These are phyloP conservation scores for Pollachius pollachius DNA, from an alignment of 2,113 vertebrate species.

Conservation along the genomic window DNA sequence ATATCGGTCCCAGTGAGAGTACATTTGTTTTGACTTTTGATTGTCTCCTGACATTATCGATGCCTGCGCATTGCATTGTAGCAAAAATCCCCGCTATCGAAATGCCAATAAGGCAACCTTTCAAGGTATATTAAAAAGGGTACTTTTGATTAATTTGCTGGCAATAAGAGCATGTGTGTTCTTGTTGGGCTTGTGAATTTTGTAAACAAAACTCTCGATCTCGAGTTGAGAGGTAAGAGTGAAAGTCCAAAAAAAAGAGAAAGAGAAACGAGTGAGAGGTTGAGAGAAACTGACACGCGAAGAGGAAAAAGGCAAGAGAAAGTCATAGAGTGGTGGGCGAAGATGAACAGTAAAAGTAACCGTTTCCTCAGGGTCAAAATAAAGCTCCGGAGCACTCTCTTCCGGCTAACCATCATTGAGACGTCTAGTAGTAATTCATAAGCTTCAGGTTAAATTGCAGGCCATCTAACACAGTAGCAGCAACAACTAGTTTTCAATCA, in stretches of 20 bases:
- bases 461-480: neutral
- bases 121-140: slow-evolving; percentile 11
- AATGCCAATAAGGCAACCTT: neutral
- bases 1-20: neutral
- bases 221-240: slow-evolving; percentile 26
- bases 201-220: slow-evolving; percentile 23
- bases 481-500: neutral
- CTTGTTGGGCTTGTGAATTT: slow-evolving; percentile 11
- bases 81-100: too few relatives aligned
- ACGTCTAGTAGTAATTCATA: neutral
- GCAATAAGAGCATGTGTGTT: slow-evolving; percentile 30
- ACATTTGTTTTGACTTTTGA: neutral
- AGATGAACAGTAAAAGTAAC: too few relatives aligned
- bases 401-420: slow-evolving; percentile 31
- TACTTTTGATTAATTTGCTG: neutral
- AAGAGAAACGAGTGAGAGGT: neutral
- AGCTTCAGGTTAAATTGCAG: slow-evolving; percentile 3
- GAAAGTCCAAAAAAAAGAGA: neutral
- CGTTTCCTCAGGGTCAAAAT: slow-evolving; percentile 2
- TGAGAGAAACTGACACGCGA: neutral
- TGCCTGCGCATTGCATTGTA: neutral
- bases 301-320: neutral
- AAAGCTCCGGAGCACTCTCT: slow-evolving; percentile 15
- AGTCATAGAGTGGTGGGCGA: neutral
- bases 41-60: slow-evolving; percentile 9